Percentiles rank a stretch among this genome's conserved stretches.
phyloP scores from a whole-genome alignment of 2,113 vertebrate genomes.

The Bagarius yarrelli region DNA sequence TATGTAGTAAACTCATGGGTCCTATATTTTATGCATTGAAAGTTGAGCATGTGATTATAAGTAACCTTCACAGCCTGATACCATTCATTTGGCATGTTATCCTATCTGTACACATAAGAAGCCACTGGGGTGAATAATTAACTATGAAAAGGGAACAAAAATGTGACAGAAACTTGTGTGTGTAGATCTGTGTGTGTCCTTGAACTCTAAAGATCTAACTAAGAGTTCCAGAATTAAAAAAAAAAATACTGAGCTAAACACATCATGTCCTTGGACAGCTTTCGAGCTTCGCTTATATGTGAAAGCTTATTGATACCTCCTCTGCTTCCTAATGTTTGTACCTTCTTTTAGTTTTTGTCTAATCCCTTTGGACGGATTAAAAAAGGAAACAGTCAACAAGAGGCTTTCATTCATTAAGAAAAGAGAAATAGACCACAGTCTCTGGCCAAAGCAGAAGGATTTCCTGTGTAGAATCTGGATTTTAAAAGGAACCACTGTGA shows the following conservation, averaged over 20 bases:
- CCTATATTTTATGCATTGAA: neutral
- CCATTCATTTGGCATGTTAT: constrained; percentile 2
- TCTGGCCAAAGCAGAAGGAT: constrained; percentile 6
- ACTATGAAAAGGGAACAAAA: neutral
- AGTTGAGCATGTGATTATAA: constrained; percentile 14
- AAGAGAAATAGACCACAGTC: constrained; percentile 14
- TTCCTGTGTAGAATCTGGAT: constrained; percentile 32
- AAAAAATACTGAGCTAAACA: neutral
- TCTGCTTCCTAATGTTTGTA: constrained; percentile 7
- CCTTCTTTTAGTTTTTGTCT: constrained; percentile 9
- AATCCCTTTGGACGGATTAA: neutral
- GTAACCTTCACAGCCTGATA: constrained; percentile 22
- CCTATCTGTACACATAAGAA: constrained; percentile 9
- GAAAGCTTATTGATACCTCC: neutral
- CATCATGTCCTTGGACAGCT: neutral
- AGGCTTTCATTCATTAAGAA: constrained; percentile 11
- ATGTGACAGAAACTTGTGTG: constrained; percentile 3
- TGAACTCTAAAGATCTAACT: neutral
- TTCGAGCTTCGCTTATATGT: neutral
- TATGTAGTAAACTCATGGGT: neutral
- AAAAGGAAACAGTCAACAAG: constrained; percentile 17
- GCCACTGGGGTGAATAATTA: constrained; percentile 5
- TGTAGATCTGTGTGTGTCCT: neutral
- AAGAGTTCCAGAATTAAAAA: neutral
- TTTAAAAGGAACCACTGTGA: constrained; percentile 37